Evolutionary conservation across 2,797 vertebrate species (phyloP), one percentile per base, ranked within the genome.

Genomic region (Xenentodon cancila): DNA sequence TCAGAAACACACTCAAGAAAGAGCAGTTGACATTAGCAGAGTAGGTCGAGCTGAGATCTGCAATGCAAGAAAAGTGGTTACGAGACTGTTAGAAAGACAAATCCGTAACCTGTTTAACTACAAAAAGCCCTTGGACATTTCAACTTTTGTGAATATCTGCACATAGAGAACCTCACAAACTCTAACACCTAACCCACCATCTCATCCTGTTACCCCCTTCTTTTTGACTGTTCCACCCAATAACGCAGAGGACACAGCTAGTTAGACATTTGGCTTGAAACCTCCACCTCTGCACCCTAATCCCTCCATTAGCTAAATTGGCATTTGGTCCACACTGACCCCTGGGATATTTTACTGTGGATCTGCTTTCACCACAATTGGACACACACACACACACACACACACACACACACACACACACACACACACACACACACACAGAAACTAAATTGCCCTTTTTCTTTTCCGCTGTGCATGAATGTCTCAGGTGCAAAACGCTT

Each of bases 271-370:
- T 75, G 77, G 66, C 72, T 82, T 63, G 25, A 80, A 84, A 81
- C 65, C 79, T 75, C 50, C 69, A 84, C 77, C 81, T 83, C 68
- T 77, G 59, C 68, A 73, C 54, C 60, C 54, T 89, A 85, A 88
- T 90, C 83, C 71, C 13, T 86, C 89, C 89, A 91, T 91, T 91
- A 90, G 76, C 72, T 77, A 80, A 89, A 89, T 88, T 84, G 86
- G 68, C 55, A 81, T 87, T 84, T 74, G 58, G 37, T 82, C 75
- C 65, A 64, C 72, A 59, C 25, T 71, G 70, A 80, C 70, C 77
- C 72, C 54, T 32, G 59, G 67, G 59, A 74, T 64, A 68, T 71
- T 78, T 61, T 52, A 49, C 75, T 58, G 15, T 37, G 67, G 71
- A 51, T 73, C 70, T 55, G 73, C 74, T 80, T 84, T 86, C 53